phyloP scores from a whole-genome alignment of 2,888 invertebrate species.

The Acanthoscelides obtectus region DNA sequence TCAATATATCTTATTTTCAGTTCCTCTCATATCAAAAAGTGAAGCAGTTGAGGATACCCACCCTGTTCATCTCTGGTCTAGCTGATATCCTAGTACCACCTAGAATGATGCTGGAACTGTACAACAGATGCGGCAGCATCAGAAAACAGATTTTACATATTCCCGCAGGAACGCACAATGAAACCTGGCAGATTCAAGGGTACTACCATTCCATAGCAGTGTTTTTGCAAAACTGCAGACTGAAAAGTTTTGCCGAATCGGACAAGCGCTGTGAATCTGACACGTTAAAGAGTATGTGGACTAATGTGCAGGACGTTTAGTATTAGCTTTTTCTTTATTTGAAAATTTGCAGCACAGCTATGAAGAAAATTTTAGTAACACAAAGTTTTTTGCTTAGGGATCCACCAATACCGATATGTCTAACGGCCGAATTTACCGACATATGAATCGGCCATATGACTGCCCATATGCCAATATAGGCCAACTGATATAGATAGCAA shows the following conservation, averaged over 20 bases:
- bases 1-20: slow-evolving; percentile 44
- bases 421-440: no score
- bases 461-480: no score
- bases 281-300: not conserved
- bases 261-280: not conserved
- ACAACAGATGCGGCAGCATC: slow-evolving; percentile 67
- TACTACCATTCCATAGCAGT: slow-evolving; percentile 61
- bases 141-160: slow-evolving; percentile 75
- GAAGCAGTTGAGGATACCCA: slow-evolving; percentile 66
- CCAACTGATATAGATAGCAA: no score
- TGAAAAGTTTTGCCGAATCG: slow-evolving; percentile 17
- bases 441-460: no score
- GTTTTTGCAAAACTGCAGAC: slow-evolving; percentile 49
- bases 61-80: slow-evolving; percentile 83
- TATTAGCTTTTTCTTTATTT: not conserved
- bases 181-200: slow-evolving; percentile 87
- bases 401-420: no score
- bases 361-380: no score
- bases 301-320: not conserved
- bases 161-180: slow-evolving; percentile 85
- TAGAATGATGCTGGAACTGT: slow-evolving; percentile 80
- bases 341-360: no score
- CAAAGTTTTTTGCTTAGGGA: no score
- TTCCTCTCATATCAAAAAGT: slow-evolving; percentile 73
- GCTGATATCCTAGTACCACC: slow-evolving; percentile 87